phyloP scores from a whole-genome alignment of 2,888 invertebrate genomes.

The Drosophila rellima region DNA sequence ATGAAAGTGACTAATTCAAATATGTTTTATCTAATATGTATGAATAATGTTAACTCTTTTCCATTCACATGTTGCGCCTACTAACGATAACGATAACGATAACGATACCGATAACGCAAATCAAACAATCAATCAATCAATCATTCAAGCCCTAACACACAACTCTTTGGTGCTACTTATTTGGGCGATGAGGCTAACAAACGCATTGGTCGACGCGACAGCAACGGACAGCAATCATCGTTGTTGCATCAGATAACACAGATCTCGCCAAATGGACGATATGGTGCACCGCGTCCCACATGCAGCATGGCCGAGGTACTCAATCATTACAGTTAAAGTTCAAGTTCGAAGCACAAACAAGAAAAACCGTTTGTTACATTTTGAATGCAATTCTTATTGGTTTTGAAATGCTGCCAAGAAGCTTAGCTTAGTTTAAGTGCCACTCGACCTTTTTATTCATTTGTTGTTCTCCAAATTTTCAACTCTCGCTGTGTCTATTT shows the following conservation, averaged over 20 bases:
- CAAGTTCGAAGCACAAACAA: not conserved
- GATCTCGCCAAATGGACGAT: slow-evolving; percentile 87
- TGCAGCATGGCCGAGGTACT: slow-evolving; percentile 90
- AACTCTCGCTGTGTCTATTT: not conserved
- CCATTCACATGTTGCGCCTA: slow-evolving; percentile 68
- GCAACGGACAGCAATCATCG: slow-evolving; percentile 49
- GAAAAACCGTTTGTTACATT: not conserved
- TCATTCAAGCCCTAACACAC: slow-evolving; percentile 85
- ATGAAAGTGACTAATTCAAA: slow-evolving; percentile 31
- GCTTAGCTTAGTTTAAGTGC: not conserved
- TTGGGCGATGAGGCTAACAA: slow-evolving; percentile 81
- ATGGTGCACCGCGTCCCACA: slow-evolving; percentile 88
- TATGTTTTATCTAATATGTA: slow-evolving; percentile 9
- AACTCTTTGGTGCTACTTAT: slow-evolving; percentile 85
- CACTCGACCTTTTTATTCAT: not conserved
- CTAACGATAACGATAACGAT: slow-evolving; percentile 64
- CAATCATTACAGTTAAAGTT: slow-evolving; percentile 27
- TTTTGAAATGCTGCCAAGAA: not conserved
- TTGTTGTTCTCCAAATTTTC: not conserved
- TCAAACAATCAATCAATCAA: slow-evolving; percentile 38
- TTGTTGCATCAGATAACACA: slow-evolving; percentile 82
- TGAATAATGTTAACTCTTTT: slow-evolving; percentile 53
- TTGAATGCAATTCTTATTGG: not conserved
- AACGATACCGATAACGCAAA: slow-evolving; percentile 24
- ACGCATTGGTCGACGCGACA: slow-evolving; percentile 55